These are phyloP conservation scores for Chiloscyllium plagiosum DNA, from an alignment of 2,113 vertebrate species.

Conservation along the genomic window DNA sequence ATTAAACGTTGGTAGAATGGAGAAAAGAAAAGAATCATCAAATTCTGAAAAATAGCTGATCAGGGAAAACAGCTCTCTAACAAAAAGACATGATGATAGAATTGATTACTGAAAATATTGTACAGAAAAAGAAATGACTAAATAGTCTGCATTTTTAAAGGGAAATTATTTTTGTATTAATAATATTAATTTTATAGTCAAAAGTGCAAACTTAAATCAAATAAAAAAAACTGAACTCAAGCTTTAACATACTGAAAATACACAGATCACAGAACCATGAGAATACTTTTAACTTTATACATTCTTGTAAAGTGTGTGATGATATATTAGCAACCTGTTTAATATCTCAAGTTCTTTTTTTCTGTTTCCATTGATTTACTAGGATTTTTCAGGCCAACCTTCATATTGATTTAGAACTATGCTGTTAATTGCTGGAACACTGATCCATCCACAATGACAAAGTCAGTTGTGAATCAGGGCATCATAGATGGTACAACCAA, in stretches of 20 bases:
- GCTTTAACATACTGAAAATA: background rate
- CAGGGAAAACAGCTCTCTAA: background rate
- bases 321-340: background rate
- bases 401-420: background rate
- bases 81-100: background rate
- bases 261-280: background rate
- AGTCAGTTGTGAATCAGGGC: background rate
- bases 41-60: background rate
- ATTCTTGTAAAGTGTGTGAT: background rate
- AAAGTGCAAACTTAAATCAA: background rate
- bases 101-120: background rate
- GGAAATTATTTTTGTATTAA: background rate
- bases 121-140: background rate
- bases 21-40: background rate
- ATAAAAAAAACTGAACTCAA: background rate
- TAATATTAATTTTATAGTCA: background rate
- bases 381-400: background rate
- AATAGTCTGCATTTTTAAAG: background rate
- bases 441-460: background rate
- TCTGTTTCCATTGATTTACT: background rate
- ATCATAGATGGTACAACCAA: background rate
- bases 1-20: background rate
- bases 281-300: background rate
- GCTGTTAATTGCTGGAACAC: background rate
- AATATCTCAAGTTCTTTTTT: background rate